Conservation (phyloP, 2,797 vertebrate species). For the Geotrypetes seraphini region DNA sequence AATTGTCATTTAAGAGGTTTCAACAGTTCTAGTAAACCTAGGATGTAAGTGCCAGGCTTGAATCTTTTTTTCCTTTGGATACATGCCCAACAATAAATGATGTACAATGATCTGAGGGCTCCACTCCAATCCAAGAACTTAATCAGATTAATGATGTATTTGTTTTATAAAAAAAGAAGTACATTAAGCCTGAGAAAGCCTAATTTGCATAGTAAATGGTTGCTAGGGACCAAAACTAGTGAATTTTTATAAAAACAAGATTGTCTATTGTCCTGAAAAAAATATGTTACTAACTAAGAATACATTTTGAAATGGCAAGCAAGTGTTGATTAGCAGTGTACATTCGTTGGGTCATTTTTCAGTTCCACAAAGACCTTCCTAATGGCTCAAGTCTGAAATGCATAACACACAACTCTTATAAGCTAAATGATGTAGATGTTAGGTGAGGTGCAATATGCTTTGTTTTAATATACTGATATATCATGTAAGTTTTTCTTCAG, state of each 20-base stretch:
- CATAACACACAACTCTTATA: constrained; percentile 17
- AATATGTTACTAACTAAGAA: constrained; percentile 50
- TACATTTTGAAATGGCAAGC: constrained; percentile 49
- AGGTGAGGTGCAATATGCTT: constrained; percentile 14
- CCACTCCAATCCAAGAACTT: constrained; percentile 64
- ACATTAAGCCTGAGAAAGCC: constrained; percentile 64
- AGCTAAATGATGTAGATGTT: constrained; percentile 16
- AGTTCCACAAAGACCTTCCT: constrained; percentile 36
- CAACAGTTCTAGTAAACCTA: constrained; percentile 38
- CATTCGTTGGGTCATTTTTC: constrained; percentile 36
- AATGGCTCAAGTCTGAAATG: constrained; percentile 24
- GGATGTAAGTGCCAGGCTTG: constrained; percentile 44
- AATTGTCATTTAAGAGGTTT: constrained; percentile 39
- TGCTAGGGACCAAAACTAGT: constrained; percentile 53
- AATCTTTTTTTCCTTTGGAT: constrained; percentile 60
- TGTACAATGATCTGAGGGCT: constrained; percentile 64
- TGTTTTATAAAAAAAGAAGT: constrained; percentile 83
- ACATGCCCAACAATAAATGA: constrained; percentile 58
- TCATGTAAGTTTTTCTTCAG: no score
- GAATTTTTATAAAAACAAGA: constrained; percentile 45
- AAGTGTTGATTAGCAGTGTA: constrained; percentile 40
- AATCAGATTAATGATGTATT: constrained; percentile 90
- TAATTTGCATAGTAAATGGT: constrained; percentile 60
- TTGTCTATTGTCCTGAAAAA: constrained; percentile 46
- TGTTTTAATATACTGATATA: no score